A percentile compares a stretch with the other conserved stretches of the same genome.
phyloP scores from a whole-genome alignment of 1,140 invertebrate genomes.

The Diorhabda elongata region DNA sequence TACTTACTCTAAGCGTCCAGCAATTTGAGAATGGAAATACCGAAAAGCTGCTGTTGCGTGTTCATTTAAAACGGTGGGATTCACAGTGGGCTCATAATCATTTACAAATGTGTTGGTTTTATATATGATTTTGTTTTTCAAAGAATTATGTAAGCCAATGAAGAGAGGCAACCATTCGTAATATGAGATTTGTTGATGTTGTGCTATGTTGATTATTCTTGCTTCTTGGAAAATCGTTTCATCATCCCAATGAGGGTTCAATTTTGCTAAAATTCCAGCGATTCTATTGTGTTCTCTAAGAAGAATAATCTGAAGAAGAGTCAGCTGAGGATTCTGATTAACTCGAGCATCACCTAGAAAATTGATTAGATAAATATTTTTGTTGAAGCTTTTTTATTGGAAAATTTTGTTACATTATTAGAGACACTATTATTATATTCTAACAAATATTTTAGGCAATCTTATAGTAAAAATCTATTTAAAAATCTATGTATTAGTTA shows the following conservation, averaged over 20 bases:
- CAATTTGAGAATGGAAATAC: conserved; percentile 81
- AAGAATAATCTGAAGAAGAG: conserved; percentile 77
- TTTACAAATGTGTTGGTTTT: conserved; percentile 63
- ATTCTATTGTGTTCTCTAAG: conserved; percentile 89
- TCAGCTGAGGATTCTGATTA: conserved; percentile 82
- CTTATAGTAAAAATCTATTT: too few species aligned
- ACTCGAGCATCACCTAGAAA: conserved; percentile 72
- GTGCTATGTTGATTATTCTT: conserved; percentile 70
- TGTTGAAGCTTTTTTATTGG: neutral
- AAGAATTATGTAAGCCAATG: conserved; percentile 62
- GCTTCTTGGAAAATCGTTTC: conserved; percentile 85
- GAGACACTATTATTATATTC: too few species aligned
- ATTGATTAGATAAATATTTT: neutral
- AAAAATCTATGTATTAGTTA: too few species aligned
- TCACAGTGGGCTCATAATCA: conserved; percentile 78
- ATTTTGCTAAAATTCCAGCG: conserved; percentile 61
- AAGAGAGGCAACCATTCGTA: conserved; percentile 83
- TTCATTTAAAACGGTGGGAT: conserved; percentile 77
- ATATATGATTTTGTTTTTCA: conserved; percentile 67
- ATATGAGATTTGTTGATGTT: conserved; percentile 81
- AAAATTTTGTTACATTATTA: too few species aligned
- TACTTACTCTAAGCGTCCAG: conserved; percentile 71
- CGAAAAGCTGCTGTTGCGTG: conserved; percentile 83
- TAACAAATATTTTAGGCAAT: too few species aligned
- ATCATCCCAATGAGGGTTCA: conserved; percentile 87